Evolutionary conservation across 2,113 vertebrate species (phyloP).

Genomic region (Crypturellus undulatus): DNA sequence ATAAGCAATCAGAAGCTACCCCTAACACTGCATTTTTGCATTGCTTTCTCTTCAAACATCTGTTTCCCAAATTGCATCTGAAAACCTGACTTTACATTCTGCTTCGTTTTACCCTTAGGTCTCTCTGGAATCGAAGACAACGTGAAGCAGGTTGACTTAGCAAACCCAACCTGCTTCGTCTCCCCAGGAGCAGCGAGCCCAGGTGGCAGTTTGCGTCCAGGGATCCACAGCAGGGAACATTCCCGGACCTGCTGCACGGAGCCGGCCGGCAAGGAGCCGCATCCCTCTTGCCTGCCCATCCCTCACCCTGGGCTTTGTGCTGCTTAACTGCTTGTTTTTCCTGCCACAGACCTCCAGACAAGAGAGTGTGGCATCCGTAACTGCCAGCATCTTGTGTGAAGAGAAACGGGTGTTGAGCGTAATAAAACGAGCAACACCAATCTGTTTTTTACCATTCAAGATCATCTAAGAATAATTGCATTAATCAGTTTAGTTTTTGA

Average conservation of each 20-base stretch:
- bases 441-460: neutral
- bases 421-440: neutral
- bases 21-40: neutral
- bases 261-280: neutral
- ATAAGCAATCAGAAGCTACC: neutral
- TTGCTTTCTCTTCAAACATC: neutral
- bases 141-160: neutral
- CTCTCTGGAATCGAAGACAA: neutral
- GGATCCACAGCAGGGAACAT: neutral
- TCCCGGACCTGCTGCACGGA: neutral
- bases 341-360: neutral
- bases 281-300: too few species aligned
- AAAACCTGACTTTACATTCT: neutral
- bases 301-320: neutral
- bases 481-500: neutral
- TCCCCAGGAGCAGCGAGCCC: neutral
- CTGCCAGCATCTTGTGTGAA: neutral
- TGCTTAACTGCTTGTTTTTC: neutral
- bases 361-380: accelerated
- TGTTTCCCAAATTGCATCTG: neutral
- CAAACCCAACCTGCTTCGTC: accelerated
- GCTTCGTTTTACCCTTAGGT: neutral
- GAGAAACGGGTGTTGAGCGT: accelerated
- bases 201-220: too few species aligned
- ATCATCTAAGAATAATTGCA: neutral